Evolutionary conservation across 2,888 invertebrate species (phyloP).

Genomic region (Orchesellides sinensis): DNA sequence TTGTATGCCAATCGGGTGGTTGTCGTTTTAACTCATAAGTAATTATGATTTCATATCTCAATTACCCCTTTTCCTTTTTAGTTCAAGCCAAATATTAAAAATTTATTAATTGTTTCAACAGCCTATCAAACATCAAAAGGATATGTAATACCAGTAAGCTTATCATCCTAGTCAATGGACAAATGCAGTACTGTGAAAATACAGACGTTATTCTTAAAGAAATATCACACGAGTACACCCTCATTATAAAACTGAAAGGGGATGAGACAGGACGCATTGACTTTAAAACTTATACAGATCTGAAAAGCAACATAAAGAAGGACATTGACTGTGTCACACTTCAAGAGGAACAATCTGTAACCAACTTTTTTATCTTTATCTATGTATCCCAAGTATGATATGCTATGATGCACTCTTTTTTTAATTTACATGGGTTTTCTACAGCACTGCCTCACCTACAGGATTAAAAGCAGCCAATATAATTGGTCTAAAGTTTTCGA

Average conservation of each 20-base stretch:
- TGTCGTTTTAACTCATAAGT: slow-evolving; percentile 47
- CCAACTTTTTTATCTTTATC: neutral
- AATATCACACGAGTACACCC: slow-evolving; percentile 25
- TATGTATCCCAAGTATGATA: neutral
- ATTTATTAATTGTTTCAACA: neutral
- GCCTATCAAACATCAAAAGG: slow-evolving; percentile 27
- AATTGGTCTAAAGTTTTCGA: slow-evolving; percentile 47
- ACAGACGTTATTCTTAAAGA: slow-evolving; percentile 4
- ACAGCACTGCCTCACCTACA: slow-evolving; percentile 38
- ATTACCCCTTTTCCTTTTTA: neutral
- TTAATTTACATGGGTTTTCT: neutral
- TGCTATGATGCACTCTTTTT: neutral
- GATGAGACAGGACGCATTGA: slow-evolving; percentile 24
- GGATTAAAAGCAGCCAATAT: slow-evolving; percentile 13
- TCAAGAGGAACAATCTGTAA: slow-evolving; percentile 45
- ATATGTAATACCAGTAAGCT: slow-evolving; percentile 35
- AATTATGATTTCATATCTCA: neutral
- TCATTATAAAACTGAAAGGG: slow-evolving; percentile 36
- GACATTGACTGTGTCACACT: slow-evolving; percentile 29
- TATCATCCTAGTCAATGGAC: slow-evolving; percentile 52
- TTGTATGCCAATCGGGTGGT: slow-evolving; percentile 19
- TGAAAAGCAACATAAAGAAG: slow-evolving; percentile 19
- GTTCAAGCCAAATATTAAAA: neutral
- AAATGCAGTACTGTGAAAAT: slow-evolving; percentile 28
- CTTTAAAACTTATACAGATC: slow-evolving; percentile 35